phyloP scores from a whole-genome alignment of 2,113 vertebrate genomes.

The Delphinapterus leucas region DNA sequence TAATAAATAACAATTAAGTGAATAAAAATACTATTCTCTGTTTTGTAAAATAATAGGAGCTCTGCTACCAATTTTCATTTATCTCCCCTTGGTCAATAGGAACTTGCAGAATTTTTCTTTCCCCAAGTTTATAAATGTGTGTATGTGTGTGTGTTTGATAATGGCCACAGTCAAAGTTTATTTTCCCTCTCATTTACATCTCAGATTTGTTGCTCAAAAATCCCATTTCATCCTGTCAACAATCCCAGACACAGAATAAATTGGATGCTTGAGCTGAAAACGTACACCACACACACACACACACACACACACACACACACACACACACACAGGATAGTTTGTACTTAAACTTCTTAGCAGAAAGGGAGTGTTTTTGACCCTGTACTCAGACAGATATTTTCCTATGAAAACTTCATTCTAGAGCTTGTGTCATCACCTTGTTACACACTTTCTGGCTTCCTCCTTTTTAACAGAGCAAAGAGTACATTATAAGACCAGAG shows the following conservation, averaged over 20 bases:
- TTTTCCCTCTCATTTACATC: not conserved
- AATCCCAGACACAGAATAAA: not conserved
- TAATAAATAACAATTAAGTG: not conserved
- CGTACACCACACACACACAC: accelerated
- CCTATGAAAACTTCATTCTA: not conserved
- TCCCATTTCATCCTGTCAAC: not conserved
- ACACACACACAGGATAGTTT: not conserved
- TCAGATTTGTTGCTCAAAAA: not conserved
- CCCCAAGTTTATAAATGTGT: not conserved
- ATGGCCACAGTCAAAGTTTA: not conserved
- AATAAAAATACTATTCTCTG: not conserved
- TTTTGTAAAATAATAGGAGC: not conserved
- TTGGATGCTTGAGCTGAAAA: not conserved
- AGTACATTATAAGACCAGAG: not conserved
- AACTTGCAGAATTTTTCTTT: not conserved
- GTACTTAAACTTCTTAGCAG: not conserved
- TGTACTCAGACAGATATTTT: not conserved
- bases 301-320: not conserved
- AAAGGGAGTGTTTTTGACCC: not conserved
- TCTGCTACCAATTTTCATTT: not conserved
- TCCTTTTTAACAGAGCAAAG: not conserved
- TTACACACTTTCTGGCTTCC: not conserved
- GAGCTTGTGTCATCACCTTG: not conserved
- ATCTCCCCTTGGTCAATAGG: not conserved
- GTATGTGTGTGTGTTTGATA: not conserved